Percentiles rank a stretch among this genome's conserved stretches.
Evolutionary conservation across 2,888 invertebrate genomes (phyloP).

Genomic region (Troides aeacus): DNA sequence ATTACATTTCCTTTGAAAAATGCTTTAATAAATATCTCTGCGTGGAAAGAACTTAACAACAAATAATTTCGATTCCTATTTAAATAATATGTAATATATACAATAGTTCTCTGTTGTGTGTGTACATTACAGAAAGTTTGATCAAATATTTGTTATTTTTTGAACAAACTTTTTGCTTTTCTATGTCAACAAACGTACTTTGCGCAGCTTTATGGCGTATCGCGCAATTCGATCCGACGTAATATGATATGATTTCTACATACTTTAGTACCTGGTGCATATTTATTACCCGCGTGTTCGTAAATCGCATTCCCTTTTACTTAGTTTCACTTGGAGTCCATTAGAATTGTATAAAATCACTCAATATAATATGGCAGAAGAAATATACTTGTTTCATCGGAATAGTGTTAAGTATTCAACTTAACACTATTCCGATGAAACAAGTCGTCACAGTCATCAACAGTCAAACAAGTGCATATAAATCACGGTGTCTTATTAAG

Average conservation of each 20-base stretch:
- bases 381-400: neutral
- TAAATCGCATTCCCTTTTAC: constrained; percentile 22
- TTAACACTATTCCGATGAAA: no score
- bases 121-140: neutral
- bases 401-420: no score
- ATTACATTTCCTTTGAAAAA: no score
- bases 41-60: no score
- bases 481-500: no score
- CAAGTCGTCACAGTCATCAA: neutral
- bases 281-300: constrained; percentile 26
- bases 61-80: no score
- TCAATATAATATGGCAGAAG: neutral
- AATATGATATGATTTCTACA: constrained; percentile 27
- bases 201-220: constrained; percentile 23
- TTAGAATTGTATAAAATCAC: neutral
- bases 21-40: no score
- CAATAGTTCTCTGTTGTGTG: neutral
- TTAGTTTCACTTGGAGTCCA: constrained; percentile 16
- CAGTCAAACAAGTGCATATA: no score
- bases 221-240: constrained; percentile 25
- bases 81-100: no score
- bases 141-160: neutral
- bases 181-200: constrained; percentile 9
- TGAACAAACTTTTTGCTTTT: neutral
- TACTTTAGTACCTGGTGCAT: constrained; percentile 11